Conservation (phyloP, 2,888 invertebrate genomes). For the Pharmacophagus antenor region DNA sequence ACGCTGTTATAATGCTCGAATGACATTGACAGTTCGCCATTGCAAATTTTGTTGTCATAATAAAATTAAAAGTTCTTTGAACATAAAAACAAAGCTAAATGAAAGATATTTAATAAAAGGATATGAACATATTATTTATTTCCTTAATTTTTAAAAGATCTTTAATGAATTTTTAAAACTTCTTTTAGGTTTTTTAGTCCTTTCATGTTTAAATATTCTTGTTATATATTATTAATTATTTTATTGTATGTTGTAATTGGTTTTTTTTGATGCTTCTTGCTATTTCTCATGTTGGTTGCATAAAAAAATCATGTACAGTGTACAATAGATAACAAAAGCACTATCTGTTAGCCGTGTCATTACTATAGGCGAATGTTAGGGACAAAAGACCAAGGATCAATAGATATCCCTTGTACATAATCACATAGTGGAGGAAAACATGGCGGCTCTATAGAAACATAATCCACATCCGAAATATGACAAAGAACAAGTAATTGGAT, state of each 20-base stretch:
- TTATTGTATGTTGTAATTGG: background rate
- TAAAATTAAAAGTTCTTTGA: too few species aligned
- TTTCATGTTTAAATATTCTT: too few species aligned
- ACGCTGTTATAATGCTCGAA: too few species aligned
- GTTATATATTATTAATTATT: too few species aligned
- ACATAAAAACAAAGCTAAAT: too few species aligned
- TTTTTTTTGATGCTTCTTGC: background rate
- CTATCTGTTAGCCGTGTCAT: conserved; percentile 54
- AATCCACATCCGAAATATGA: conserved; percentile 77
- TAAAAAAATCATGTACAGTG: conserved; percentile 34
- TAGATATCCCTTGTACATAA: conserved; percentile 69
- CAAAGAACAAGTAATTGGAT: conserved; percentile 78
- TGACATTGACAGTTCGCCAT: too few species aligned
- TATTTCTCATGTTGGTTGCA: background rate
- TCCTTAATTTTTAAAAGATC: too few species aligned
- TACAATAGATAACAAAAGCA: conserved; percentile 34
- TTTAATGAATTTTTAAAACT: too few species aligned
- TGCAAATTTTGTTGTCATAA: too few species aligned
- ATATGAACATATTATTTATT: too few species aligned
- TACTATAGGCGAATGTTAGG: conserved; percentile 47
- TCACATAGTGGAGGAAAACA: conserved; percentile 64
- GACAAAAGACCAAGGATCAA: conserved; percentile 64
- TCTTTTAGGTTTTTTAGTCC: too few species aligned
- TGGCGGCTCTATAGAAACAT: conserved; percentile 72
- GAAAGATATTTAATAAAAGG: too few species aligned